Evolutionary conservation across 2,888 invertebrate species (phyloP).

Genomic region (Drosophila colorata): DNA sequence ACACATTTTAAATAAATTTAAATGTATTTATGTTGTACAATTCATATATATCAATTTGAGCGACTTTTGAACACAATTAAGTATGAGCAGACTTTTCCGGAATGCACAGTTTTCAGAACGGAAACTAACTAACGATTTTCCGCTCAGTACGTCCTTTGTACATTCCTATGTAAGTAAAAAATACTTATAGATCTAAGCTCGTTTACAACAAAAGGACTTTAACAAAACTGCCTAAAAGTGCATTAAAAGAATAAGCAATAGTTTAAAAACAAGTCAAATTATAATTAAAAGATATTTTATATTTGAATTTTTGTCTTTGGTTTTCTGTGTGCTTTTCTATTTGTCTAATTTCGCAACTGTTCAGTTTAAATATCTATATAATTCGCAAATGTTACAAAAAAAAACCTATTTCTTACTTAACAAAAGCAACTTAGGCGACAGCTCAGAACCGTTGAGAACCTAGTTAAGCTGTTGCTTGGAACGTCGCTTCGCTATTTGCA

Average conservation of each 20-base stretch:
- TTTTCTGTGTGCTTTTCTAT: constrained; percentile 6
- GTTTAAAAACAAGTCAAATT: constrained; percentile 5
- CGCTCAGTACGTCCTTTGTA: constrained; percentile 9
- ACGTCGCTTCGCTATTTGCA: constrained; percentile 5
- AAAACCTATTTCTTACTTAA: constrained; percentile 6
- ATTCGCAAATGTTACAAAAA: constrained; percentile 11
- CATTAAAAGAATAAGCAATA: background rate
- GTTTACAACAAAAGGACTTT: constrained; percentile 13
- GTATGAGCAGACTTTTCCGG: constrained; percentile 25
- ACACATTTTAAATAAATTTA: constrained; percentile 42
- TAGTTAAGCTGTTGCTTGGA: constrained; percentile 10
- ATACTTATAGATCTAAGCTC: constrained; percentile 22
- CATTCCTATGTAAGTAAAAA: constrained; percentile 13
- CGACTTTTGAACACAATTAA: constrained; percentile 44
- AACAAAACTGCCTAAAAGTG: constrained; percentile 2
- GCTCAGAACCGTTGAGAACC: constrained; percentile 6
- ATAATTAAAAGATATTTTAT: constrained; percentile 4
- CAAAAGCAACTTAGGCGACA: constrained; percentile 2
- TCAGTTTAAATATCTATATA: constrained; percentile 8
- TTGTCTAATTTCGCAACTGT: constrained; percentile 7
- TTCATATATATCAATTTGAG: constrained; percentile 38
- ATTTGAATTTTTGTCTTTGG: constrained; percentile 14
- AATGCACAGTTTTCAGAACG: constrained; percentile 11
- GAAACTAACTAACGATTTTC: constrained; percentile 12
- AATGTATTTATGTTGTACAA: constrained; percentile 18